Conservation (phyloP, 1,140 invertebrate species). For the Helicoverpa zea region DNA sequence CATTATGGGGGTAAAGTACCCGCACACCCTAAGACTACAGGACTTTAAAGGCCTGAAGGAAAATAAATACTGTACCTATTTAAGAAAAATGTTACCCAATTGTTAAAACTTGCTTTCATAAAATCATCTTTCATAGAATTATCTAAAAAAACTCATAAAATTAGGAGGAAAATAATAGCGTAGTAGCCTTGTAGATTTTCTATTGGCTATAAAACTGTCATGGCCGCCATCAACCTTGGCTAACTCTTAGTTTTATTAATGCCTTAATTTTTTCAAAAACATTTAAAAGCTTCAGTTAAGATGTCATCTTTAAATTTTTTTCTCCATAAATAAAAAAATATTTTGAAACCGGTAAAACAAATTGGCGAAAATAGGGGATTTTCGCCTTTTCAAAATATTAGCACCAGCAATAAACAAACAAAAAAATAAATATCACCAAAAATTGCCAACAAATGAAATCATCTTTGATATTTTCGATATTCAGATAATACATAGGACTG, state of each 20-base stretch:
- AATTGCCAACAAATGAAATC: neutral
- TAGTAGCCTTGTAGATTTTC: constrained; percentile 1
- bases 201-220: constrained; percentile 23
- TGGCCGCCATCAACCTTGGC: neutral
- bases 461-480: neutral
- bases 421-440: no score
- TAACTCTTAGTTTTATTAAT: neutral
- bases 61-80: no score
- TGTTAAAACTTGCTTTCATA: no score
- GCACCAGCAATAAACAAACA: neutral
- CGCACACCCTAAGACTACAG: no score
- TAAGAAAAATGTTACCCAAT: no score
- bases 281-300: neutral
- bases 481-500: neutral
- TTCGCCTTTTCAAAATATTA: neutral
- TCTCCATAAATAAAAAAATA: no score
- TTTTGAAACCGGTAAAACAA: no score
- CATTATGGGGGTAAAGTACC: no score
- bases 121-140: neutral
- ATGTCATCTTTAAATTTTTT: neutral
- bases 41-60: no score
- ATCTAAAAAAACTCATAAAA: neutral
- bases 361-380: no score
- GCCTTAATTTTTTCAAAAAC: neutral
- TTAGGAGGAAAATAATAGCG: neutral